Percentiles rank a stretch among this genome's conserved stretches.
These are phyloP conservation scores for Alosa sapidissima DNA, from an alignment of 2,797 vertebrate genomes.

Conservation along the genomic window DNA sequence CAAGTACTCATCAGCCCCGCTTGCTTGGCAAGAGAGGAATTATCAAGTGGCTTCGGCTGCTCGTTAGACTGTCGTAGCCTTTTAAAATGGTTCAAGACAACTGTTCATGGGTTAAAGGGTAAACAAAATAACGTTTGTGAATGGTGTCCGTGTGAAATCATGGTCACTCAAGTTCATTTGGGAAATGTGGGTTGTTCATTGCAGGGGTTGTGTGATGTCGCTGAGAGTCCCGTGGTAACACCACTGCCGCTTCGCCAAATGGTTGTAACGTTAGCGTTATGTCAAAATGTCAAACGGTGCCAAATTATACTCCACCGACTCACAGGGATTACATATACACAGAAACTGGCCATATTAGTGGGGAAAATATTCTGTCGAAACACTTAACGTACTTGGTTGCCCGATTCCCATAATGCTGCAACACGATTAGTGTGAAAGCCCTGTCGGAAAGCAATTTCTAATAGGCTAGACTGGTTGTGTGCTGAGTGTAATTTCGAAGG, in stretches of 20 bases:
- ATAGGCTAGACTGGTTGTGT: not conserved
- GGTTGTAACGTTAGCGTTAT: not conserved
- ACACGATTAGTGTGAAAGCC: not conserved
- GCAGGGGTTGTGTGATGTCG: constrained; percentile 19
- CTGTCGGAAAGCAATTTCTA: not conserved
- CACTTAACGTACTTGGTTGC: not conserved
- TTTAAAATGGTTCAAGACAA: not conserved
- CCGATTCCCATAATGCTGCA: not conserved
- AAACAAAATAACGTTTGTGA: not conserved
- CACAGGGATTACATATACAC: not conserved
- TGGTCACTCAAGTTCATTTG: not conserved
- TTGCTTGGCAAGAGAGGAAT: not conserved
- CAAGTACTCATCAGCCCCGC: not conserved
- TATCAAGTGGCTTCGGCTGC: not conserved
- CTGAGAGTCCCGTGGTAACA: not conserved
- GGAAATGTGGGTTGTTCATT: not conserved
- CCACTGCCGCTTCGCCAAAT: constrained; percentile 2
- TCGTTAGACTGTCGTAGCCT: not conserved
- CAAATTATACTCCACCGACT: not conserved
- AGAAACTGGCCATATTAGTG: not conserved
- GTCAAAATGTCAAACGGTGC: not conserved
- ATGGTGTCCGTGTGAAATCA: not conserved
- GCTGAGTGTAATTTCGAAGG: not conserved
- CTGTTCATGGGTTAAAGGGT: not conserved
- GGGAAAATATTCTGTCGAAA: not conserved